Base-by-base conservation (phyloP, 1,140 invertebrate species). In the Drosophila funebris region DNA sequence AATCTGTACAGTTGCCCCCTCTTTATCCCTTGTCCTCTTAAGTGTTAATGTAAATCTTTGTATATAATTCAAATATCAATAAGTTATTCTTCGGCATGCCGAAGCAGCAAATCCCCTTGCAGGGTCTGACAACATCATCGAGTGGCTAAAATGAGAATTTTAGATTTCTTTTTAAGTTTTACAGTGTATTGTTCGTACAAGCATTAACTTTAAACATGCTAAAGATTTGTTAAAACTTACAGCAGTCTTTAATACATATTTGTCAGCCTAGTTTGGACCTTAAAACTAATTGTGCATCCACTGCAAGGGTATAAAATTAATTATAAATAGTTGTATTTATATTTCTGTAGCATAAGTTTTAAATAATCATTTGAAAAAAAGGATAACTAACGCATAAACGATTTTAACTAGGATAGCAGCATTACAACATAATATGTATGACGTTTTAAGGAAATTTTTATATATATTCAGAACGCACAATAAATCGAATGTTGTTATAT, bases 361-460 rank as follows among this genome's bases (percentile, higher is more conserved):
- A 48, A 66, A 31, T 24, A 27, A 37, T 22, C 14, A 27, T 27
- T 66, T 66, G 27, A n/a, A 54, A 22, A 54, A 18, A n/a, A 50
- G 56, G 16, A 16, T 54, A 33, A 54, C 2, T 27, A 58, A 39
- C 13, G 7, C 8, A 5, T 36, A 48, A 6, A 27, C 56, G 57
- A 69, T 69, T 69, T 69, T 69, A 69, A 62, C 57, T 69, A 69
- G 66, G 16, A 33, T 66, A 64, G 24, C 31, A 60, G 11, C 48
- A 64, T 43, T 64, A 14, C 3, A 29, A 31, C 9, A 43, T 39
- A 13, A 39, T 20, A 52, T 24, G 46, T 54, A 69, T 71, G 27
- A 63, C 31, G 57, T 70, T 70, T 36, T 75, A 78, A 67, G 43
- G 14, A 57, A 33, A 31, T 77, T 82, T 82, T 77, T 82, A 82